A percentile compares a stretch with the other conserved stretches of the same genome.
Conservation (phyloP, 2,113 vertebrate genomes). For the Hippocampus guttulatus region DNA sequence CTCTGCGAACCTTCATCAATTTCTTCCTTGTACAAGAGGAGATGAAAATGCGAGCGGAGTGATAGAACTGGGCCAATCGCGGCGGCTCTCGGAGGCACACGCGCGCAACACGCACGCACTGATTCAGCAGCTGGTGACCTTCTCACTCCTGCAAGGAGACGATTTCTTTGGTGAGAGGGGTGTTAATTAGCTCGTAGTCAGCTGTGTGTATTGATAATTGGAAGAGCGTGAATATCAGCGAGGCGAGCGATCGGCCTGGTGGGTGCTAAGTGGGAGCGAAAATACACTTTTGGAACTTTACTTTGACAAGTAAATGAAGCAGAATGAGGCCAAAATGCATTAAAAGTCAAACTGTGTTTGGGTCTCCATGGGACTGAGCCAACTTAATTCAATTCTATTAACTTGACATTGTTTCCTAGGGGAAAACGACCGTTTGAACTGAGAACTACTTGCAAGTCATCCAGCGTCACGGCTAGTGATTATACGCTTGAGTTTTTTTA, state of each 20-base stretch:
- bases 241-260: background rate
- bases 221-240: slow-evolving; percentile 25
- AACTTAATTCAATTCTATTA: too few relatives aligned
- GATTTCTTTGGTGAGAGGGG: slow-evolving; percentile 11
- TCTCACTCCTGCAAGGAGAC: slow-evolving; percentile 11
- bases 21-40: background rate
- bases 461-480: background rate
- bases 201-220: slow-evolving; percentile 22
- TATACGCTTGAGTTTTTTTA: slow-evolving; percentile 21
- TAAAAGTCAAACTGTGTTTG: background rate
- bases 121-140: slow-evolving; percentile 9
- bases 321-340: background rate
- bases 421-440: background rate
- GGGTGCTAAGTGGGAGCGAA: background rate
- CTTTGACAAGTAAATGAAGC: background rate
- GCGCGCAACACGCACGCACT: background rate
- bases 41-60: background rate
- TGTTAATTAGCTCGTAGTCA: slow-evolving; percentile 36
- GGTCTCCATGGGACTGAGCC: too few relatives aligned
- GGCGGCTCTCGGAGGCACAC: background rate
- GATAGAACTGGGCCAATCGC: background rate
- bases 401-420: background rate
- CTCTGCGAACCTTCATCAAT: background rate
- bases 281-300: background rate
- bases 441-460: background rate